Evolutionary conservation across 2,888 invertebrate species (phyloP), one percentile per base, ranked within the genome.

Genomic region (Melinaea marsaeus): DNA sequence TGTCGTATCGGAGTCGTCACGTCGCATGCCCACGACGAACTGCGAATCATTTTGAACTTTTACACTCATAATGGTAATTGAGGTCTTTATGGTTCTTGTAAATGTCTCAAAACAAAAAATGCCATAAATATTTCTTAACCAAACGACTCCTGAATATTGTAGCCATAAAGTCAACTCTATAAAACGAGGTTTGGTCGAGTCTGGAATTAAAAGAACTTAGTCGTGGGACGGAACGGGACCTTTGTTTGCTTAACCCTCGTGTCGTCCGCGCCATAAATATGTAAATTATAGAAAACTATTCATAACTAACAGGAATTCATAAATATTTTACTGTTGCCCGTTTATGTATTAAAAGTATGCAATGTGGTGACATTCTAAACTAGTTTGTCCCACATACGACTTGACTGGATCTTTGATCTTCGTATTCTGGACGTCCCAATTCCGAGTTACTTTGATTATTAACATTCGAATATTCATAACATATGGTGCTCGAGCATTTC

Each of bases 61-160:
- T 71, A 65, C 83, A 77, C 68, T 69, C 80, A 79, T 88, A 87
- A 87, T 88, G 72, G 83, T 83, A 86, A 87, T 85, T 83, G 86
- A 87, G 82, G 81, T 83, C 84, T 88, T 88, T 88, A 88, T 85
- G 84, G 83, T 79, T 80, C 86, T 85, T 87, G 87, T 88, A 86
- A 86, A 86, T 82, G 85, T 7, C 75, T 66, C 75, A 86, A n/a
- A 11, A 22, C 85, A 87, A 88, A 88, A 87, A 86, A 84, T 74
- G 57, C 80, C 88, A 86, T 89, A 89, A 89, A 89, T 89, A 86
- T 86, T 62, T 82, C 78, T 81, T 84, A 88, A 89, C 88, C 86
- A 85, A 88, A 86, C 83, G 82, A 80, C 81, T 86, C 86, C 89
- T 87, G 88, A 87, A 88, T 87, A 88, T 86, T 85, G 84, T 79